Base-by-base conservation (phyloP, 2,797 vertebrate genomes). In the Paramormyrops hopkinsi region DNA sequence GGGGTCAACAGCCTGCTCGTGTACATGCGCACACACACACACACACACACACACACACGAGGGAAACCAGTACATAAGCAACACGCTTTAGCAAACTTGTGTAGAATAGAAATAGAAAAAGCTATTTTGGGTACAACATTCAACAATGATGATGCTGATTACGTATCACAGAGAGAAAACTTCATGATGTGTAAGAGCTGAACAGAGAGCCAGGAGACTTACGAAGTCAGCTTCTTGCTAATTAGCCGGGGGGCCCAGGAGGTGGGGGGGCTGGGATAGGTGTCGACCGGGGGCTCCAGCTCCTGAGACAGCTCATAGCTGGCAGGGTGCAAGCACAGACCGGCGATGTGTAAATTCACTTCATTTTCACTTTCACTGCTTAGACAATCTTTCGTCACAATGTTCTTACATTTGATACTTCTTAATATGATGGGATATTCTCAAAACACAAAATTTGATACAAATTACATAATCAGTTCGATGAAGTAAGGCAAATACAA, bases 221-320 rank as follows among this genome's bases (percentile, higher is more conserved):
- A 97, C 97, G 92, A 95, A 59, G 96, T 96, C 44, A 98, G 96
- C 54, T 97, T 96, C 93, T 97, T 97, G 4, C 95, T 93, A 88
- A 97, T 94, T 1, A 94, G 95, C 29, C 95, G 94, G 41, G 95
- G 95, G 90, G 95, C 93, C 33, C 93, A 93, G 3, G 95, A 92
- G 0, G 87, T 79, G 3, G 95, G 94, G 1, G 93, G 94, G 0
- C 94, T 95, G 1, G 96, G 96, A 37, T 96, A 97, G 29, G 95
- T 92, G 89, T 97, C 96, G 0, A 96, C 94, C 0, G 96, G 97
- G 5, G 96, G 96, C 91, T 98, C 97, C 69, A 97, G 95, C 88
- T 94, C 93, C 11, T 94, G 92, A 1, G 97, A 98, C 56, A 97
- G 89, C 0, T 95, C 95, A 83, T 97, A 96, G 91, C 97, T 97